A percentile compares a stretch with the other conserved stretches of the same genome.
Evolutionary conservation across 2,888 invertebrate species (phyloP).

Genomic region (Ectemnius continuus): DNA sequence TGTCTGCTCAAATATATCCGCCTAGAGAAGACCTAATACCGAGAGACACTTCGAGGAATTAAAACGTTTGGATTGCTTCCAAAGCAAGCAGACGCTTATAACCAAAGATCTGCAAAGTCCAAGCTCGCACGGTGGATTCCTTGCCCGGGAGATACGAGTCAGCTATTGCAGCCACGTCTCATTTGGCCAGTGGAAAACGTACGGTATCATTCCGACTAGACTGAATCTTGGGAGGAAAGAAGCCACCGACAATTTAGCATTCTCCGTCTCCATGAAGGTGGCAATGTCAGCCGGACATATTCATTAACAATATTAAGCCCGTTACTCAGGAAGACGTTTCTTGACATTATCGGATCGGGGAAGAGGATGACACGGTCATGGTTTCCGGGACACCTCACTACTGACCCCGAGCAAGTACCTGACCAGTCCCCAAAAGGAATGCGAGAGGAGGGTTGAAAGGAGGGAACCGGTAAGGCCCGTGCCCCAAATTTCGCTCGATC

Average conservation of each 20-base stretch:
- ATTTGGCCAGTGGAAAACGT: not conserved
- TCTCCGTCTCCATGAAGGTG: not conserved
- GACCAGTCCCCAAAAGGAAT: conserved; percentile 2
- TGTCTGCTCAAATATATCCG: too few relatives aligned
- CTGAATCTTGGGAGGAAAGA: not conserved
- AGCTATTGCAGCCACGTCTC: conserved; percentile 7
- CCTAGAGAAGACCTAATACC: not conserved
- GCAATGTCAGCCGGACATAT: not conserved
- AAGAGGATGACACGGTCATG: not conserved
- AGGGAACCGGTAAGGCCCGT: conserved; percentile 70
- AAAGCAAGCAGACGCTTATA: conserved; percentile 6
- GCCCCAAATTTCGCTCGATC: conserved; percentile 65
- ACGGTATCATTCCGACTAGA: not conserved
- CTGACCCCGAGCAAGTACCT: conserved; percentile 13
- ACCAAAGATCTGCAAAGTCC: not conserved
- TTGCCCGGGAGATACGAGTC: conserved; percentile 3
- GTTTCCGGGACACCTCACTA: not conserved
- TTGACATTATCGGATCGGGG: not conserved
- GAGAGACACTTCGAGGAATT: not conserved
- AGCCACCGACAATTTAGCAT: not conserved
- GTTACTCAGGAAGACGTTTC: not conserved
- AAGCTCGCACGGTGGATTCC: not conserved
- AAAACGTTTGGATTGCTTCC: conserved; percentile 16
- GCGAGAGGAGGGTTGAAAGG: conserved; percentile 27
- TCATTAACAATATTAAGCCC: not conserved